Evolutionary conservation across 2,888 invertebrate genomes (phyloP), one percentile per base, ranked within the genome.

Genomic region (Lochmaea capreae): DNA sequence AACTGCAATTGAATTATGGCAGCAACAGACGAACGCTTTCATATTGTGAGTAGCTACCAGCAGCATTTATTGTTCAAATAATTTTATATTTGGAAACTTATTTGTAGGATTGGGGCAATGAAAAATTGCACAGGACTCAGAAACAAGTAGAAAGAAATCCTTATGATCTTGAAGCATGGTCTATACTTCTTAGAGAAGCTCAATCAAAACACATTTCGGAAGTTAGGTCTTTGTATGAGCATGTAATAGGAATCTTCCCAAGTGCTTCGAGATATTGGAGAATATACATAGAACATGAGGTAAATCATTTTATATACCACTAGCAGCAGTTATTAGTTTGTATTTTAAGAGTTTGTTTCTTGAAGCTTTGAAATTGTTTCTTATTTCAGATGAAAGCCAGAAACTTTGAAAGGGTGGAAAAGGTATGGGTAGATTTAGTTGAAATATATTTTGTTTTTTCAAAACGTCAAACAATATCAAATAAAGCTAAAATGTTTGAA

Each of bases 201-300:
- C 98, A 98, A 84, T 93, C 92, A 0, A 90, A 95, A 78, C 92
- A 93, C 76, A 95, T 96, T 65, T 95, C 95, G 72, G 97, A 98
- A 86, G 97, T 98, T 6, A 91, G 99, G 63, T 90, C 93, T 0
- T 91, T 98, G 81, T 99, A 98, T 85, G 99, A 99, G 87, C 95
- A 95, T 81, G 90, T 99, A n/a, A 95, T 99, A 0, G 88, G 91
- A 1, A 96, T 97, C 8, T 99, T 99, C 85, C 98, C 99, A 0
- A 97, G 97, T 49, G 96, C 98, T 6, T 99, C 99, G 2, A 92
- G 98, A 73, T 99, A 96, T 86, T 99, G 99, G 99, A 97, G 98
- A 89, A 96, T 98, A 81, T 99, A 97, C 88, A 98, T 98, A 81
- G 98, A 98, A 85, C 97, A 97, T 89, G 98, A 98, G 93, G 95